Evolutionary conservation across 2,797 vertebrate genomes (phyloP).

Genomic region (Peromyscus attwateri): DNA sequence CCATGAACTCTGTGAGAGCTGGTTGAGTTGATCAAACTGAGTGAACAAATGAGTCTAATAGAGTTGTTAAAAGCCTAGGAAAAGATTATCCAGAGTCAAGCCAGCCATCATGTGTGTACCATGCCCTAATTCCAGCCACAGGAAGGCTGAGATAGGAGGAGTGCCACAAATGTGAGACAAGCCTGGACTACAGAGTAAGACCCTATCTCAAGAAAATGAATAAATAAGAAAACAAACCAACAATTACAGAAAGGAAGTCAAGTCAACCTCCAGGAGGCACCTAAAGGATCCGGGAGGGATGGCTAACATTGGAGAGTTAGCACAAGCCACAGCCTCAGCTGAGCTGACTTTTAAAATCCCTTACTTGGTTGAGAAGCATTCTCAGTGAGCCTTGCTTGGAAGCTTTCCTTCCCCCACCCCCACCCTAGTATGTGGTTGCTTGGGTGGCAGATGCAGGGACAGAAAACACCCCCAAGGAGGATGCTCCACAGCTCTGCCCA

Average conservation of each 20-base stretch:
- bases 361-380: not conserved
- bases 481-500: not conserved
- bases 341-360: not conserved
- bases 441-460: not conserved
- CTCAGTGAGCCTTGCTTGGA: not conserved
- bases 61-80: not conserved
- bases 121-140: not conserved
- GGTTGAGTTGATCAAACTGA: not conserved
- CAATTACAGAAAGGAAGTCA: not conserved
- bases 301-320: not conserved
- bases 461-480: not conserved
- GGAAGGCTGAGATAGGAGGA: not conserved
- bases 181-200: not conserved
- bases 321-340: not conserved
- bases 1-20: not conserved
- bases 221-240: not conserved
- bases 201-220: not conserved
- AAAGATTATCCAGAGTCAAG: constrained; percentile 7
- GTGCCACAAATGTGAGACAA: not conserved
- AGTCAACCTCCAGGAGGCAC: not conserved
- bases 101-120: not conserved
- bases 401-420: not conserved
- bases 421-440: not conserved
- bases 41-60: constrained; percentile 8
- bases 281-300: not conserved